Conservation (phyloP, 2,888 invertebrate genomes). For the Epinotia nisella region DNA sequence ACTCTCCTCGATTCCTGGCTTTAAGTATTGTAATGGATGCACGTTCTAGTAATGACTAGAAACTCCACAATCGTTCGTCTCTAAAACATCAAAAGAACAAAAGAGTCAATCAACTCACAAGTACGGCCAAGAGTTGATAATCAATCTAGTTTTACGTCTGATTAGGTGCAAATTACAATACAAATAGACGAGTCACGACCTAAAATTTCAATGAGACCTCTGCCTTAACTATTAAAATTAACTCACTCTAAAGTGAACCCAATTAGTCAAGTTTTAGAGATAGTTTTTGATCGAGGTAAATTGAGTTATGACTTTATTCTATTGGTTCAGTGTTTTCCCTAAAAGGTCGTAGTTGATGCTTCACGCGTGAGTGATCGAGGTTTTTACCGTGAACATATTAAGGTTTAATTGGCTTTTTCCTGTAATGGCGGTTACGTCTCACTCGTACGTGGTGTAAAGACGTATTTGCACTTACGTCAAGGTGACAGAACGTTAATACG, state of each 20-base stretch:
- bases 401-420: constrained; percentile 54
- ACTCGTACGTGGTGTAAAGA: constrained; percentile 51
- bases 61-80: constrained; percentile 63
- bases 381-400: constrained; percentile 54
- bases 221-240: constrained; percentile 8
- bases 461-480: constrained; percentile 78
- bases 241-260: neutral
- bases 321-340: constrained; percentile 45
- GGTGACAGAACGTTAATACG: constrained; percentile 82
- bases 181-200: constrained; percentile 81
- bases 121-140: constrained; percentile 69
- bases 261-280: constrained; percentile 45
- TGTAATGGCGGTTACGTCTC: constrained; percentile 50
- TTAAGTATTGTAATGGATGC: constrained; percentile 38
- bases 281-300: constrained; percentile 44
- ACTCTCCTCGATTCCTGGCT: constrained; percentile 1
- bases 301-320: constrained; percentile 47
- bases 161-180: constrained; percentile 83
- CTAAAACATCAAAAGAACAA: constrained; percentile 63
- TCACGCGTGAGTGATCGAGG: constrained; percentile 54
- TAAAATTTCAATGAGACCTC: constrained; percentile 42
- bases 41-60: constrained; percentile 41
- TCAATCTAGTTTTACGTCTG: constrained; percentile 82
- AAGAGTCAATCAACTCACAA: constrained; percentile 66
- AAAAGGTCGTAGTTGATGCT: constrained; percentile 55